Conservation (phyloP, 2,888 invertebrate genomes). For the Xestia ashworthii region DNA sequence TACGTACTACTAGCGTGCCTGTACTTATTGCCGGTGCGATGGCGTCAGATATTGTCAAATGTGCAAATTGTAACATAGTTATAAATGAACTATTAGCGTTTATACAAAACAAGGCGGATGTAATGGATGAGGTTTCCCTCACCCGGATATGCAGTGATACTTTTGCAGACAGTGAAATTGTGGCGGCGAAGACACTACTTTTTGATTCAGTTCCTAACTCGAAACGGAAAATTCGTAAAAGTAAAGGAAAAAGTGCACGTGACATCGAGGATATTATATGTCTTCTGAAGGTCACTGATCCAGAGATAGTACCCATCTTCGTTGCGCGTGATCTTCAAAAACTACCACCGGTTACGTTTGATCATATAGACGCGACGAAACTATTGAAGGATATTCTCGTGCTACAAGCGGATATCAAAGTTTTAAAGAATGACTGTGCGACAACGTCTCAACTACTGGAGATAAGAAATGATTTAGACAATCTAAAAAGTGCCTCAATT, state of each 20-base stretch:
- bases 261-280: slow-evolving; percentile 16
- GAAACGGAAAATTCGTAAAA: slow-evolving; percentile 11
- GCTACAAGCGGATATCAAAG: not conserved
- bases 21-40: slow-evolving; percentile 4
- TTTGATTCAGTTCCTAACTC: slow-evolving; percentile 14
- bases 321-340: not conserved
- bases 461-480: not conserved
- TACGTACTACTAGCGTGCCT: not conserved
- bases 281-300: not conserved
- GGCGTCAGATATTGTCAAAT: slow-evolving; percentile 27
- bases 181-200: slow-evolving; percentile 7
- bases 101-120: slow-evolving; percentile 30
- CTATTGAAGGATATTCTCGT: not conserved
- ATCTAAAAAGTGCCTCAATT: not conserved
- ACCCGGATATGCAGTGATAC: slow-evolving; percentile 14
- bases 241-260: slow-evolving; percentile 16
- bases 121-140: slow-evolving; percentile 24
- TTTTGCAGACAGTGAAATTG: slow-evolving; percentile 15
- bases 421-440: not conserved
- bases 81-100: slow-evolving; percentile 34
- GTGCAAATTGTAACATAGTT: slow-evolving; percentile 33
- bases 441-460: not conserved
- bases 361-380: not conserved
- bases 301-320: not conserved
- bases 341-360: not conserved